Base-by-base conservation (phyloP, 2,797 vertebrate species). In the Graptemys geographica region DNA sequence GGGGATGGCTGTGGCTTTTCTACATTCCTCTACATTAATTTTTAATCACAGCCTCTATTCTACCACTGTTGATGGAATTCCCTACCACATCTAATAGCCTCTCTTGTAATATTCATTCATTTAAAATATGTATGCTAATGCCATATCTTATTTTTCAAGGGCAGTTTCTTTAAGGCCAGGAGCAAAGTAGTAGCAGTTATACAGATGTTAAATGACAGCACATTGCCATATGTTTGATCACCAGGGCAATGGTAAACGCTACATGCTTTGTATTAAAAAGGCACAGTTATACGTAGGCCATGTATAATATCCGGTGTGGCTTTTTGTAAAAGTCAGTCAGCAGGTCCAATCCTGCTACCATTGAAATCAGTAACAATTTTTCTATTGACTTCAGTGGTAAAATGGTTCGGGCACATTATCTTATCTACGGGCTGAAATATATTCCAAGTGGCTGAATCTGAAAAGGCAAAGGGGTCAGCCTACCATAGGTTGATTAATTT, bases 21-120 rank as follows among this genome's bases (percentile, higher is more conserved):
- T 96, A 97, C 92, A 96, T 96, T 98, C 90, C 51, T 95, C 81
- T 87, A 93, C 86, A 97, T 98, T 96, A 98, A 98, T 98, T 98
- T 98, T 98, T 98, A 98, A 98, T 98, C 96, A 97, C 86, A 96
- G 81, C 59, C 95, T 96, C 95, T 96, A 92, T 95, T 96, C 93
- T 95, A 81, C 92, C 25, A 13, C 92, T 94, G 90, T 86, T 98
- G 97, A 98, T 97, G 98, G 95, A 98, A 98, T 94, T 98, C 90
- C 65, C 94, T 91, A 97, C 86, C 92, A 96, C 86, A 90, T 94
- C 93, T 98, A 97, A 98, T 97, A 92, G 94, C 56, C 90, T 97
- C 97, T 96, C 95, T 93, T 96, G 91, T 96, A 97, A 98, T 97
- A 98, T 97, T 97, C 95, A 97, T 97, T 97, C 93, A 97, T 96